Evolutionary conservation across 2,888 invertebrate species (phyloP), one percentile per base, ranked within the genome.

Genomic region (Melanostoma scalare): DNA sequence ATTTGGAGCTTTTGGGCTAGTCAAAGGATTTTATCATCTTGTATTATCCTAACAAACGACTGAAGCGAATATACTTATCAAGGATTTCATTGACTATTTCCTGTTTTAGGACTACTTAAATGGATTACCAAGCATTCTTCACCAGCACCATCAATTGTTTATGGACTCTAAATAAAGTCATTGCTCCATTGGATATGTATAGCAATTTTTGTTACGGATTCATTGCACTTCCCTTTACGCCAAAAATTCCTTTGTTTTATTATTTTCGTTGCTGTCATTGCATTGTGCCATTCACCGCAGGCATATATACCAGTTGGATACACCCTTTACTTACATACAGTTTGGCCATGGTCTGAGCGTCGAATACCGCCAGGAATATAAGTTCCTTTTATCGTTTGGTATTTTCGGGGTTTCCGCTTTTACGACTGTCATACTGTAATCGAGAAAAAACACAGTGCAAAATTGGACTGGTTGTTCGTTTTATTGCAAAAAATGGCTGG

Each of bases 181-280:
- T 89, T 89, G 89, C 89, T 88, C 87, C 87, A 89, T 88, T 87
- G 87, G 87, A 89, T 89, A 89, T 87, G 87, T 88, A 68, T 65
- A 71, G 68, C 56, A 20, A 20, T 56, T 61, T 77, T 65, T 65
- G 71, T 77, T 56, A 63, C 38, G 68, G 35, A 77, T 82, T 73
- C 72, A 77, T 77, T 77, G 72, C 72, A 68, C 63, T 73, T 60
- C 44, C 55, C 48, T 77, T 82, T 72, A 68, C 50, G 44, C 36
- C 30, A 67, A 68, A 67, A 53, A 53, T 31, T 68, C 38, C 53
- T 72, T 73, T 72, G 76, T 72, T 68, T 82, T 77, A 82, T 77
- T 82, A 46, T 68, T 58, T 67, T 46, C 60, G 72, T 20, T 46
- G 53, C 63, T 67, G 58, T 52, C 72, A 58, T 67, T 67, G 65